These are phyloP conservation scores for Cherax destructor DNA, from an alignment of 1,140 invertebrate genomes.

Conservation along the genomic window DNA sequence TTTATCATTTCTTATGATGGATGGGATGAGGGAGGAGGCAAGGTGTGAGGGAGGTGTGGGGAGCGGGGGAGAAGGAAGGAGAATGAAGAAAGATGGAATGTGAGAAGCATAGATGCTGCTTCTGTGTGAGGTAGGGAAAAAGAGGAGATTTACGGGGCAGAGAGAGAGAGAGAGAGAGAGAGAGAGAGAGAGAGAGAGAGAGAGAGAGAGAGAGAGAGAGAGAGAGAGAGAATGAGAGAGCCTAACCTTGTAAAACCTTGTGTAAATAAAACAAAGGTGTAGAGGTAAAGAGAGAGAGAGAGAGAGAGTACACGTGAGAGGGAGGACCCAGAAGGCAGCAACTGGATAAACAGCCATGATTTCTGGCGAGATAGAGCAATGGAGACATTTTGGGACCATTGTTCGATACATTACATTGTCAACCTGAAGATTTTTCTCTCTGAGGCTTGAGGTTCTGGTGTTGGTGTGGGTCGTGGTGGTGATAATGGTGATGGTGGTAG, in stretches of 20 bases:
- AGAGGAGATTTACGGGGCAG: too few relatives aligned
- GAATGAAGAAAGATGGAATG: too few relatives aligned
- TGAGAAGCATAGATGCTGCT: too few relatives aligned
- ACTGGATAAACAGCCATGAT: conserved; percentile 1
- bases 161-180: too few relatives aligned
- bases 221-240: background rate
- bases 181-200: too few relatives aligned
- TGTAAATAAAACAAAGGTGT: too few relatives aligned
- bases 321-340: background rate
- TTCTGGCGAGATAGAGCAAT: conserved; percentile 9
- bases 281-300: background rate
- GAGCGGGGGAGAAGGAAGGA: too few relatives aligned
- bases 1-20: too few relatives aligned
- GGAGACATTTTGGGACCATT: background rate
- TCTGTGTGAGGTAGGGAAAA: too few relatives aligned
- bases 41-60: too few relatives aligned
- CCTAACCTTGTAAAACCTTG: too few relatives aligned
- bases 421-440: conserved; percentile 5
- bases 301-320: conserved; percentile 6
- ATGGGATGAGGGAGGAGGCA: background rate
- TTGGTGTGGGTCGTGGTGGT: background rate
- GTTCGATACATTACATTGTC: background rate
- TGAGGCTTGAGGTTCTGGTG: background rate
- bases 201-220: too few relatives aligned
- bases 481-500: background rate